phyloP scores from a whole-genome alignment of 1,140 invertebrate species.

The Drosophila bocqueti region DNA sequence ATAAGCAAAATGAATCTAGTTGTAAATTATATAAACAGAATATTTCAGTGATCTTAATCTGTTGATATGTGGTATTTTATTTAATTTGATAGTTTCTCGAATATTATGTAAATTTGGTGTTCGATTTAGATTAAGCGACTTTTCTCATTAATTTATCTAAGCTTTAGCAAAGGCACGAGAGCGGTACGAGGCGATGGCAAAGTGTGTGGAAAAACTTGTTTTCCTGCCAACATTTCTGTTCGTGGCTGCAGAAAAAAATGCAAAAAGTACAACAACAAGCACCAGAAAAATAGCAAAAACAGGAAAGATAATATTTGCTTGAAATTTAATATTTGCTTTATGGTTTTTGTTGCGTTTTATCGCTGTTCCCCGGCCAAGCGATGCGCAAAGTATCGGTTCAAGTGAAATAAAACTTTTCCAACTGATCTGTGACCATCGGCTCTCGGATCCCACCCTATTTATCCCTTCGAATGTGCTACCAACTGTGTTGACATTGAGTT shows the following conservation, averaged over 20 bases:
- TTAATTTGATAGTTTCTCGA: not conserved
- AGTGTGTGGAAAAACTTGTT: conserved; percentile 30
- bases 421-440: conserved; percentile 42
- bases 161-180: not conserved
- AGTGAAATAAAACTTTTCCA: conserved; percentile 24
- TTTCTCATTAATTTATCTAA: not conserved
- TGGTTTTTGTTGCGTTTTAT: conserved; percentile 16
- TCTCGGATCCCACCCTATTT: conserved; percentile 11
- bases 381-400: conserved; percentile 29
- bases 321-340: conserved; percentile 65
- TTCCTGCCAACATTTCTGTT: conserved; percentile 18
- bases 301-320: conserved; percentile 66
- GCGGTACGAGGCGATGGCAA: not conserved
- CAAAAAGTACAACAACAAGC: conserved; percentile 11
- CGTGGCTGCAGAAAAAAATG: conserved; percentile 29
- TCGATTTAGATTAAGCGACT: not conserved
- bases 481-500: conserved; percentile 63
- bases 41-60: too few relatives aligned
- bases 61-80: too few relatives aligned
- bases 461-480: conserved; percentile 23
- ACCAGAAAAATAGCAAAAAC: conserved; percentile 23
- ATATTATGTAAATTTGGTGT: not conserved
- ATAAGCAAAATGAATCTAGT: too few relatives aligned
- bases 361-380: conserved; percentile 17
- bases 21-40: too few relatives aligned